These are phyloP conservation scores for Coranthus polyacanthus DNA, from an alignment of 2,797 vertebrate species.

Conservation along the genomic window DNA sequence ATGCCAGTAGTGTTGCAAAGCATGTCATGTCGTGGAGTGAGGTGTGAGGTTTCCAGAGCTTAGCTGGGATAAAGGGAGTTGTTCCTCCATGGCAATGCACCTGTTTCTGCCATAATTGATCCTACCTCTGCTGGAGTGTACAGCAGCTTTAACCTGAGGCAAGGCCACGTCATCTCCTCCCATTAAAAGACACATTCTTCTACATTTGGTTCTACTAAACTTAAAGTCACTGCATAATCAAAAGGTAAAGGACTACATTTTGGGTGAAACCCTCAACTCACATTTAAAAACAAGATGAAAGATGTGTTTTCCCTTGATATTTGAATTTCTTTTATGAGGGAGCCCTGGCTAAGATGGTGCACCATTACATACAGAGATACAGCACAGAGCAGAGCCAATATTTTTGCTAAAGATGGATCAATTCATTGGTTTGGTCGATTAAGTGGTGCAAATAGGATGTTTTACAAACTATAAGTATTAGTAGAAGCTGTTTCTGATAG, in stretches of 20 bases:
- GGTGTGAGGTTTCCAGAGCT: slow-evolving; percentile 12
- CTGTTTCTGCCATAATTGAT: slow-evolving; percentile 5
- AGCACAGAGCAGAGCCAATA: too few relatives aligned
- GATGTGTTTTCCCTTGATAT: too few relatives aligned
- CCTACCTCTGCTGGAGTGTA: slow-evolving; percentile 12
- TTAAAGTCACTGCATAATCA: not conserved
- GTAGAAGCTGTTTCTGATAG: too few relatives aligned
- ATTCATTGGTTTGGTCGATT: too few relatives aligned
- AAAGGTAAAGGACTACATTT: not conserved
- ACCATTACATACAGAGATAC: too few relatives aligned
- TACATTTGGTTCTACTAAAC: not conserved
- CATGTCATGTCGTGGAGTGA: slow-evolving; percentile 1
- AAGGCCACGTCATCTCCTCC: not conserved
- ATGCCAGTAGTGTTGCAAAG: not conserved
- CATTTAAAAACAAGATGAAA: too few relatives aligned
- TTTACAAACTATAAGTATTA: too few relatives aligned
- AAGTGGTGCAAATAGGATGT: too few relatives aligned
- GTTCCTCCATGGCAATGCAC: not conserved
- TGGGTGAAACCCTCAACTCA: too few relatives aligned
- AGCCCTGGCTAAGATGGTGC: too few relatives aligned
- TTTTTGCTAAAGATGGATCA: too few relatives aligned
- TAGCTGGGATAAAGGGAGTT: not conserved
- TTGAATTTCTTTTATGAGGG: too few relatives aligned
- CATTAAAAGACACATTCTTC: slow-evolving; percentile 3
- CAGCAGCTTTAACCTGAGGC: not conserved